Base-by-base conservation (phyloP, 1,140 invertebrate genomes). In the Paracyclopina nana region DNA sequence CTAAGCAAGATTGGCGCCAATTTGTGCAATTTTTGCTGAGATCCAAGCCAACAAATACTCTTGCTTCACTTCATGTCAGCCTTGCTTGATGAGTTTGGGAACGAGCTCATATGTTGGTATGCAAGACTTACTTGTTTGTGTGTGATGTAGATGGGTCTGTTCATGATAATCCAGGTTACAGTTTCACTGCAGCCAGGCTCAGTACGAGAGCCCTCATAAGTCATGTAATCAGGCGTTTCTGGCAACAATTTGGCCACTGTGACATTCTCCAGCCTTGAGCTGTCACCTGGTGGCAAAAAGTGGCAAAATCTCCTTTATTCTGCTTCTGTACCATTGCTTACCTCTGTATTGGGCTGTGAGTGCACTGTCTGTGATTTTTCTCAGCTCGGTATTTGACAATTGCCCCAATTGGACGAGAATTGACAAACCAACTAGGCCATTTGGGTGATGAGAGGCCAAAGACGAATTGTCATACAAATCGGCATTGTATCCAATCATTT, bases 381-480 rank as follows among this genome's bases (percentile, higher is more conserved):
- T 11, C 51, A 87, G 64, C 63, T 84, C 81, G 6, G 82, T 75
- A 71, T 85, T 85, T 14, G 82, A 84, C 55, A 79, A 69, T 63
- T 85, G 80, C 22, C 45, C 45, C 4, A 49, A 49, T 46, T 52
- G 24, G 18, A 44, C 20, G 45, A 52, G 27, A 26, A 44, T 52
- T 5, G 27, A 25, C 42, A 52, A 46, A 9, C 27, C 24, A 22
- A 52, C 50, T 25, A 52, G 42, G 12, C 50, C 50, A 27, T 46
- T 27, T 12, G 45, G 52, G 62, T 60, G 14, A 71, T 62, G 6
- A 62, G 61, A 50, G 70, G 68, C 51, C 71, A 69, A 2, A 65
- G 83, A 81, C 76, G 90, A 87, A 64, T 94, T 94, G 60, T 83
- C 80, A 67, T 94, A 95, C n/a, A 95, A 69, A 64, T 94, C 85